Evolutionary conservation across 2,888 invertebrate genomes (phyloP).

Genomic region (Acanthosepion esculentum): DNA sequence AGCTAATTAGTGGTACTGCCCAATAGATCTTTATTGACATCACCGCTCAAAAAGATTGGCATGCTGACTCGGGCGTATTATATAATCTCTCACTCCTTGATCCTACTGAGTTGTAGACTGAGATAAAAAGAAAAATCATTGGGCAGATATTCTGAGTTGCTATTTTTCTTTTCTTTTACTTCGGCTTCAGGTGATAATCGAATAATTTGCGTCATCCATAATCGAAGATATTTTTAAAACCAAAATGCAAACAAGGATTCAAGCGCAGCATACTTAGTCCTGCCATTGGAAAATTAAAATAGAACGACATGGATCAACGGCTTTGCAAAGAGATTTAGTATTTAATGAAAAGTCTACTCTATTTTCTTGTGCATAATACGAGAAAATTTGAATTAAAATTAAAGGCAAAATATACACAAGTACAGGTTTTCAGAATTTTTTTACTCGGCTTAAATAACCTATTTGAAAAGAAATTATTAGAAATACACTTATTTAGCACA

Average conservation of each 20-base stretch:
- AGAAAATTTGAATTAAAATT: too few species aligned
- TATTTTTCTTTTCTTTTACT: background rate
- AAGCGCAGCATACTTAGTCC: background rate
- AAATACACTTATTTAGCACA: too few species aligned
- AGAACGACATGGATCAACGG: background rate
- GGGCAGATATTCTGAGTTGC: background rate
- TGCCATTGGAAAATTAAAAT: background rate
- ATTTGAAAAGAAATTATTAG: too few species aligned
- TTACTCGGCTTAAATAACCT: too few species aligned
- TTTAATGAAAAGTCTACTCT: background rate
- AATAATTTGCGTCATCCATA: background rate
- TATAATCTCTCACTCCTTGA: background rate
- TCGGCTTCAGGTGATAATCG: background rate
- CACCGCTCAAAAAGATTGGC: background rate
- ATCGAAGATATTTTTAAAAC: background rate
- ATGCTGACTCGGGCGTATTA: background rate
- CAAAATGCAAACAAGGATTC: too few species aligned
- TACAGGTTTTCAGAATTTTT: too few species aligned
- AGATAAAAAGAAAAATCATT: background rate
- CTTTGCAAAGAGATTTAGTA: background rate
- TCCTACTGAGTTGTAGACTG: background rate
- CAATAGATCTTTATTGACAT: slow-evolving; percentile 33
- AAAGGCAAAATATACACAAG: too few species aligned
- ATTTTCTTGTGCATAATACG: too few species aligned
- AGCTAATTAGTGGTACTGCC: background rate